Conservation (phyloP, 2,888 invertebrate genomes). For the Xylota sylvarum region DNA sequence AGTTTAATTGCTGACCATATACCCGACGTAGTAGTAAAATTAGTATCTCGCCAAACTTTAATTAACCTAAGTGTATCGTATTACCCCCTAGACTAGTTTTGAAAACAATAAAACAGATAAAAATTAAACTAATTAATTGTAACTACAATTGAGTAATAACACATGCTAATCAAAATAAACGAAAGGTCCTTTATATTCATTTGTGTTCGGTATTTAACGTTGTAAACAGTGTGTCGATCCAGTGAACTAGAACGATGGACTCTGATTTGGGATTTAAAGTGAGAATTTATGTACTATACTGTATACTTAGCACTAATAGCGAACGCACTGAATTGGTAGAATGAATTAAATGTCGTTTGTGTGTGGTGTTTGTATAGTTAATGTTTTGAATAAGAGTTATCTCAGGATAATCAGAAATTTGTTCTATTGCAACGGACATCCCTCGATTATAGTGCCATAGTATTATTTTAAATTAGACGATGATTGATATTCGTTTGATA, state of each 20-base stretch:
- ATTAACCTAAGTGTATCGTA: slow-evolving; percentile 64
- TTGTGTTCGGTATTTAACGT: slow-evolving; percentile 45
- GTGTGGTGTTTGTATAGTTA: background rate
- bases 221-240: slow-evolving; percentile 24
- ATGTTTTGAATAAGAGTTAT: background rate
- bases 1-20: slow-evolving; percentile 7
- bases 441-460: too few relatives aligned
- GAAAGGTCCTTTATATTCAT: slow-evolving; percentile 33
- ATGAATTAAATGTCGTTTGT: slow-evolving; percentile 11
- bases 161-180: slow-evolving; percentile 61
- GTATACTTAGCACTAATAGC: slow-evolving; percentile 33
- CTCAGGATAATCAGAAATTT: background rate
- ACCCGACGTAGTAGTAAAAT: background rate
- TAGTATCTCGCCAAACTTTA: slow-evolving; percentile 12
- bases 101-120: background rate
- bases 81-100: slow-evolving; percentile 4
- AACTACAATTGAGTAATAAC: slow-evolving; percentile 17
- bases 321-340: slow-evolving; percentile 23
- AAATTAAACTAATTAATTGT: slow-evolving; percentile 13
- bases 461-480: too few relatives aligned
- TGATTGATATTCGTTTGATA: too few relatives aligned
- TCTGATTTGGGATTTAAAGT: slow-evolving; percentile 54
- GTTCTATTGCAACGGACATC: too few relatives aligned
- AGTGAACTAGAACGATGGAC: slow-evolving; percentile 31
- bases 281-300: slow-evolving; percentile 40